Evolutionary conservation across 2,797 vertebrate species (phyloP).

Genomic region (Protonibea diacanthus): DNA sequence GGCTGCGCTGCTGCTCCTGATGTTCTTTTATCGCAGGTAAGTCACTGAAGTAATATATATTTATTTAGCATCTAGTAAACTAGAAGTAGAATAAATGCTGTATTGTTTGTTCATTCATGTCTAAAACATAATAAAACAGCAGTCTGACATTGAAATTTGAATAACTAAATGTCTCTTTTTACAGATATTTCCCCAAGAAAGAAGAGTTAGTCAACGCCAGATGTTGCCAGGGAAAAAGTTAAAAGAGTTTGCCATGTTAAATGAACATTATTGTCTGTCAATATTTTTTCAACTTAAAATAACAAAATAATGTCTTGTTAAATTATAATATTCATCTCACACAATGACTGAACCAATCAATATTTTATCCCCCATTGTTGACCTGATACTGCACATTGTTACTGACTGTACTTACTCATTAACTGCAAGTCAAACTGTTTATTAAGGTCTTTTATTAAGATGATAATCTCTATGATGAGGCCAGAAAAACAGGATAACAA

Average conservation of each 20-base stretch:
- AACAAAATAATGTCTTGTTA: background rate
- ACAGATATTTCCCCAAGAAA: slow-evolving; percentile 80
- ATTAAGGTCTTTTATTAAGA: background rate
- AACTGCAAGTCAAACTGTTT: slow-evolving; percentile 26
- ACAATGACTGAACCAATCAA: background rate
- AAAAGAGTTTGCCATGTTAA: slow-evolving; percentile 1
- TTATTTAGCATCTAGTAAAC: background rate
- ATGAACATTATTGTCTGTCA: background rate
- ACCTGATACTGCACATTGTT: background rate
- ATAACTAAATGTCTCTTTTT: slow-evolving; percentile 46
- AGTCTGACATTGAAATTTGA: background rate
- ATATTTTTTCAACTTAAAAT: background rate
- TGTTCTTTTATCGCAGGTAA: slow-evolving; percentile 80
- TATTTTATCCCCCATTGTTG: slow-evolving; percentile 4
- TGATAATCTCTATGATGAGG: slow-evolving; percentile 38
- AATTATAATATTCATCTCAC: slow-evolving; percentile 19
- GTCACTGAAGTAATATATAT: background rate
- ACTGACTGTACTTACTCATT: background rate
- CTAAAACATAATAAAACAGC: slow-evolving; percentile 3
- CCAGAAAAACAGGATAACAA: slow-evolving; percentile 48
- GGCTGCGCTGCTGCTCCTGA: slow-evolving; percentile 66
- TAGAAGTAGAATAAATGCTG: background rate
- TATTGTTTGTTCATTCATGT: background rate
- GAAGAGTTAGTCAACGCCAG: slow-evolving; percentile 58
- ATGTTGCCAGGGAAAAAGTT: slow-evolving; percentile 75